phyloP scores from a whole-genome alignment of 1,140 invertebrate species.

The Agrypnia vestita region DNA sequence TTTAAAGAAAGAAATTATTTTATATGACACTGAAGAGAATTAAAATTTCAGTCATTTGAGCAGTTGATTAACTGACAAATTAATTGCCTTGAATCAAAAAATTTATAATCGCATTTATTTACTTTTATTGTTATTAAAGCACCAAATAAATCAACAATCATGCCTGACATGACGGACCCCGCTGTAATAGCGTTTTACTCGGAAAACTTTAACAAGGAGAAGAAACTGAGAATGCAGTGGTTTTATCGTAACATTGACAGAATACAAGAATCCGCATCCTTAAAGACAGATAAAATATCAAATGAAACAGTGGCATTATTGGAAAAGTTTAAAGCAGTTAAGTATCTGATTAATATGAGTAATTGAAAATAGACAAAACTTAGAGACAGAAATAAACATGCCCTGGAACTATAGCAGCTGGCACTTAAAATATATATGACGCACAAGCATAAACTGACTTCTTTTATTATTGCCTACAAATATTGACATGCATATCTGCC shows the following conservation, averaged over 20 bases:
- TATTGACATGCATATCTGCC: no score
- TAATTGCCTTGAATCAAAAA: no score
- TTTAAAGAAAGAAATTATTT: no score
- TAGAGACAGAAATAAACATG: neutral
- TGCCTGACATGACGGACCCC: conserved; percentile 4
- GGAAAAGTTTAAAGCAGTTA: conserved; percentile 38
- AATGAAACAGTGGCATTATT: conserved; percentile 15
- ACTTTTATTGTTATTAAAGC: no score
- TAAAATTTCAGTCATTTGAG: no score
- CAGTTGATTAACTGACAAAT: no score
- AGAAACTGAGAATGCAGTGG: neutral
- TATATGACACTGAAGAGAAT: no score
- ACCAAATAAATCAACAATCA: neutral
- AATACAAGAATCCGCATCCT: neutral
- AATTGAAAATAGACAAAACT: neutral
- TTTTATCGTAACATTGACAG: neutral
- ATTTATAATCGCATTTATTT: no score
- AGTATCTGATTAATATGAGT: neutral
- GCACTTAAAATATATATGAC: no score
- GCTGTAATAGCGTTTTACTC: neutral
- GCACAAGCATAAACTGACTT: no score
- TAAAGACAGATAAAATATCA: neutral
- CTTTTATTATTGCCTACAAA: no score
- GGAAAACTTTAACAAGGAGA: neutral
- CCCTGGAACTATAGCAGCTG: no score